Evolutionary conservation across 2,113 vertebrate genomes (phyloP), one percentile per base, ranked within the genome.

Genomic region (Cyanoderma ruficeps): DNA sequence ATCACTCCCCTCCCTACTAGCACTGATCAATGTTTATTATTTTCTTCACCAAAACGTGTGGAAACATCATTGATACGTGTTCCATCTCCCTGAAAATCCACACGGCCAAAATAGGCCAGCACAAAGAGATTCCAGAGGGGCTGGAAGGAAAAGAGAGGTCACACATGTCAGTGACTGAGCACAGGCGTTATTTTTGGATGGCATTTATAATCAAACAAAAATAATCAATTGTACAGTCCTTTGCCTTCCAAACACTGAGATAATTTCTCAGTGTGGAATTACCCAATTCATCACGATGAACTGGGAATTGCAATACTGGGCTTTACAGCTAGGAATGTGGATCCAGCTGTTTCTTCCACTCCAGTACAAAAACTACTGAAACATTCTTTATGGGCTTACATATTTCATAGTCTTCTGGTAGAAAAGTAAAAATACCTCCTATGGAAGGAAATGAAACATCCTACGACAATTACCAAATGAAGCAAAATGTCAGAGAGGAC

Each of bases 271-370:
- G 52, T 67, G 87, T 83, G 92, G 90, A 95, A 95, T 95, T 88
- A 94, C 68, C 46, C 71, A 94, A 93, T 96, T 68, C 82, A 93
- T 95, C 94, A 91, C 5, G 1, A 87, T 70, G 85, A 90, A 87
- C 56, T 88, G 90, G 93, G 85, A 95, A 90, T 81, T 93, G 90
- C 87, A 77, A 59, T 63, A 31, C 42, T 37, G 85, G 64, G 64
- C 60, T 91, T 80, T 90, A 80, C 50, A 93, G 93, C 53, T 52
- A 88, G 75, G 84, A 95, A 94, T 81, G 82, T 86, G 87, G 55
- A 96, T 86, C 90, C 95, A 96, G 94, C 87, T 96, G 95, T 86
- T 94, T 88, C 85, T 90, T 90, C 71, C 63, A 90, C 39, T 79
- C 13, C 63, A 86, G 56, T 49, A 87, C 14, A 24, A 92, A 93